phyloP scores from a whole-genome alignment of 2,797 vertebrate genomes.

The Leuciscus waleckii region DNA sequence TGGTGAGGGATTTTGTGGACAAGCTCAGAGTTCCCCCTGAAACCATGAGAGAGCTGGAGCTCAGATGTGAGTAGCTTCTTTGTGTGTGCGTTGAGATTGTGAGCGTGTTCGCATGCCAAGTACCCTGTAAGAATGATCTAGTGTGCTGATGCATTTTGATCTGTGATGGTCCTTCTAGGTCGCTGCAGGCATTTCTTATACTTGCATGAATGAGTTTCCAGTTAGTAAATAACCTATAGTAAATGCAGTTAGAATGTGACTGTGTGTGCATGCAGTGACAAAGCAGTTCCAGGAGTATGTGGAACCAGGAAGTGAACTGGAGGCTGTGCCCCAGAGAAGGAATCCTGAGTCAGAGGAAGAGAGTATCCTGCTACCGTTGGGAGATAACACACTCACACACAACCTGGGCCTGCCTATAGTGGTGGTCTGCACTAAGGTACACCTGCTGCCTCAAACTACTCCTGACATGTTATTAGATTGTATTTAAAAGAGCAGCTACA shows the following conservation, averaged over 20 bases:
- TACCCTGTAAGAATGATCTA: conserved; percentile 9
- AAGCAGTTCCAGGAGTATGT: conserved; percentile 98
- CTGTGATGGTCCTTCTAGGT: not conserved
- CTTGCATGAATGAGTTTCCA: conserved; percentile 23
- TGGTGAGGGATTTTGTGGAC: conserved; percentile 94
- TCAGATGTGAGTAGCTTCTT: conserved; percentile 85
- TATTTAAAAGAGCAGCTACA: not conserved
- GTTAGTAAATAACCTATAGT: not conserved
- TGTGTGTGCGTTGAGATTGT: conserved; percentile 21
- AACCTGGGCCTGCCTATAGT: conserved; percentile 96
- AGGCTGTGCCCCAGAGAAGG: conserved; percentile 91
- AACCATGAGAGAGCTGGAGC: conserved; percentile 95
- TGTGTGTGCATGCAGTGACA: conserved; percentile 80
- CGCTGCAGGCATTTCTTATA: conserved; percentile 3
- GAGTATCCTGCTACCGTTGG: conserved; percentile 91
- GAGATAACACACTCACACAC: conserved; percentile 94
- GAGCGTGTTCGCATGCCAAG: conserved; percentile 24
- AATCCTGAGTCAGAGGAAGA: conserved; percentile 90
- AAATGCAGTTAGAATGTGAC: conserved; percentile 14
- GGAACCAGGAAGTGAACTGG: conserved; percentile 93
- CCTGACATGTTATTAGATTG: not conserved
- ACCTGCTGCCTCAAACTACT: not conserved
- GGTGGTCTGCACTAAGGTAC: conserved; percentile 85
- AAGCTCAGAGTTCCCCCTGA: conserved; percentile 95
- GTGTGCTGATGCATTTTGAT: conserved; percentile 21